Base-by-base conservation (phyloP, 2,113 vertebrate species). In the Australoheros scitulus region DNA sequence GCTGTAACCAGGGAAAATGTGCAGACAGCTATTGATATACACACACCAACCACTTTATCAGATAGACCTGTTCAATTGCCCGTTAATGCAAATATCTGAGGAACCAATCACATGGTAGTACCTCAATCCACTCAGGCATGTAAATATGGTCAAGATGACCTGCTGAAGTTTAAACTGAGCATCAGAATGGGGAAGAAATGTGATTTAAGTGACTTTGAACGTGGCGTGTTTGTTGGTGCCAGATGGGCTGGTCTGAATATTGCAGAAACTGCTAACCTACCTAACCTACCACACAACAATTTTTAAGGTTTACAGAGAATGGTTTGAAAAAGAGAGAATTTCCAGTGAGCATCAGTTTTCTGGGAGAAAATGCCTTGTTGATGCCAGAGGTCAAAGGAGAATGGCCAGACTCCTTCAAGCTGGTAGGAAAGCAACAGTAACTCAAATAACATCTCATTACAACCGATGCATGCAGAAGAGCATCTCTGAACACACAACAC, bases 1-100 rank as follows among this genome's bases (percentile, higher is more conserved):
- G 64, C 41, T 50, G 3, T 70, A 29, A 43, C 65, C 8, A 47
- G 41, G 9, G 43, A 68, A 20, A 68, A 11, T 41, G 47, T 47
- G 64, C 64, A 68, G 64, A 47, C 63, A 68, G 41, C 41, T 47
- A 68, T 47, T 68, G 41, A 68, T 68, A 68, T 47, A 47, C 38
- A 0, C 64, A 47, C 64, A 68, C n/a, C 64, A 68, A 38, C 4
- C 64, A 47, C 64, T 68, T 68, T 68, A 47, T 47, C 64, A 68
- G 8, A 2, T 6, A 36, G 1, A 36, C 34, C 36, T 36, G 36
- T 36, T 36, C 32, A 34, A 26, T 38, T 65, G 38, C 64, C 64
- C 38, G 8, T 65, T n/a, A 64, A 22, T 64, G 36, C 61, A 64
- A 47, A 43, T 43, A 65, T 65, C 36, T 65, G 22, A 43, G 43